These are phyloP conservation scores for Limonius californicus DNA, from an alignment of 1,140 invertebrate genomes.

Conservation along the genomic window DNA sequence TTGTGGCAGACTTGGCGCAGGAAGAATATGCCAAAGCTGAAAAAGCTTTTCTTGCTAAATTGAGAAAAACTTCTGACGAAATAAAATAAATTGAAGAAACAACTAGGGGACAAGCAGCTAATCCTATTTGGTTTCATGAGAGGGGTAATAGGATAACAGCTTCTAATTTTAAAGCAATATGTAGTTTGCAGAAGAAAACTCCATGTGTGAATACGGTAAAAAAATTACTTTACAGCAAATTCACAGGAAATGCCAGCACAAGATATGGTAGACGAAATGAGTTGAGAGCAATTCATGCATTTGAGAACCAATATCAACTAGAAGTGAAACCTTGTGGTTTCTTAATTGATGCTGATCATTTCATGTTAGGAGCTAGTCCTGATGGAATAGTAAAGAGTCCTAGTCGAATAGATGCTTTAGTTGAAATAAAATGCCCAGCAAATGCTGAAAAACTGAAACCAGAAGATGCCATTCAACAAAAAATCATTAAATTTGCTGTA, in stretches of 20 bases:
- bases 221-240: constrained; percentile 30
- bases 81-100: background rate
- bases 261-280: background rate
- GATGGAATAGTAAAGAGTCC: background rate
- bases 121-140: constrained; percentile 33
- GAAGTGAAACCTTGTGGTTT: background rate
- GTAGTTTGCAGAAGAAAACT: constrained; percentile 29
- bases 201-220: constrained; percentile 28
- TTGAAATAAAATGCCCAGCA: constrained; percentile 11
- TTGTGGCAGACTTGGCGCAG: background rate
- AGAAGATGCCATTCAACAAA: background rate
- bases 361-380: background rate
- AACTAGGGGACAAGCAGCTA: constrained; percentile 21
- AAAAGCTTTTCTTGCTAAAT: background rate
- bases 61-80: background rate
- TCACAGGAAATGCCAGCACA: constrained; percentile 4
- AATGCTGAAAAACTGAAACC: background rate
- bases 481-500: constrained; percentile 5
- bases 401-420: background rate
- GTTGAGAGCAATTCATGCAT: background rate
- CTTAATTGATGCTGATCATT: background rate
- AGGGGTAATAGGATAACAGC: constrained; percentile 36
- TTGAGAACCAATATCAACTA: background rate
- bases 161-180: constrained; percentile 40
- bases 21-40: background rate